Percentiles rank a stretch among this genome's conserved stretches.
These are phyloP conservation scores for Parnassius mnemosyne DNA, from an alignment of 2,888 invertebrate species.

Conservation along the genomic window DNA sequence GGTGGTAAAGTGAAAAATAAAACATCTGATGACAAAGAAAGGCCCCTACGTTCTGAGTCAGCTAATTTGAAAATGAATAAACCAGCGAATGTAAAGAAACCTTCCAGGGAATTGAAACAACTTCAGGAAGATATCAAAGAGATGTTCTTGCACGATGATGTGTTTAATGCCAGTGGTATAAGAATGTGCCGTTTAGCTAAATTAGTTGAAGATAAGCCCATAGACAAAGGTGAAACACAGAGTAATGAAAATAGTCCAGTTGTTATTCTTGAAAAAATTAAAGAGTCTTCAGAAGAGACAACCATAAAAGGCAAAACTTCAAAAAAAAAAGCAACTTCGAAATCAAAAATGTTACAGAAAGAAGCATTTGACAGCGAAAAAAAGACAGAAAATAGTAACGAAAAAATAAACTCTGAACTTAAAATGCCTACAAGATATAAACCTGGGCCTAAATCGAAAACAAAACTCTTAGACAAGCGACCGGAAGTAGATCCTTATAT, in stretches of 20 bases:
- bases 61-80: constrained; percentile 31
- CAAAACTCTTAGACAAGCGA: constrained; percentile 38
- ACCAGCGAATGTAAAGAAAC: constrained; percentile 44
- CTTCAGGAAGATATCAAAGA: constrained; percentile 86
- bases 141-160: constrained; percentile 84
- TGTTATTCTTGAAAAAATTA: constrained; percentile 55
- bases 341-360: constrained; percentile 34
- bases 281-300: constrained; percentile 32
- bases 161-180: constrained; percentile 81
- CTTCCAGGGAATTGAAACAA: constrained; percentile 78
- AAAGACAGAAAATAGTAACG: constrained; percentile 30
- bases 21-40: constrained; percentile 32
- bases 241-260: constrained; percentile 40
- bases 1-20: constrained; percentile 29
- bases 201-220: constrained; percentile 59
- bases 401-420: constrained; percentile 20
- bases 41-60: constrained; percentile 42
- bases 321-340: constrained; percentile 50
- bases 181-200: constrained; percentile 83
- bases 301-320: constrained; percentile 34
- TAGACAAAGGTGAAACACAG: constrained; percentile 38
- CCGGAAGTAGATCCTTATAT: constrained; percentile 55
- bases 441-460: constrained; percentile 63
- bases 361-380: constrained; percentile 25
- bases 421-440: constrained; percentile 38